Evolutionary conservation across 2,113 vertebrate genomes (phyloP).

Genomic region (Hepsetus odoe): DNA sequence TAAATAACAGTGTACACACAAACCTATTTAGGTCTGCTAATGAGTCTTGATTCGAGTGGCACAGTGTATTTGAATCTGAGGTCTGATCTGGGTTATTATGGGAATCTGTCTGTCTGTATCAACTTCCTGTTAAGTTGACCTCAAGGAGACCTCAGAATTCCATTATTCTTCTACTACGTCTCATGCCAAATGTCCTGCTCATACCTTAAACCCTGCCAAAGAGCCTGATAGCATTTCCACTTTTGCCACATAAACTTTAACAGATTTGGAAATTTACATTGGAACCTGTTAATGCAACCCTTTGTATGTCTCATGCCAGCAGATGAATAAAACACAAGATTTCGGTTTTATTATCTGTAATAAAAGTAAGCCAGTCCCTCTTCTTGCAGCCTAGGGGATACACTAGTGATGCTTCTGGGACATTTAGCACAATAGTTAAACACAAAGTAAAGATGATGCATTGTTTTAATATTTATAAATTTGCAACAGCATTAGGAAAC

Average conservation of each 20-base stretch:
- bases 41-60: background rate
- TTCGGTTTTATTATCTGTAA: background rate
- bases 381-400: background rate
- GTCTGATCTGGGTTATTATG: background rate
- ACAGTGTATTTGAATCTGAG: background rate
- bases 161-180: background rate
- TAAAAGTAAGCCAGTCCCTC: background rate
- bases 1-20: background rate
- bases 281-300: slow-evolving; percentile 29
- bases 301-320: slow-evolving; percentile 15
- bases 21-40: background rate
- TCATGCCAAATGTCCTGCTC: background rate
- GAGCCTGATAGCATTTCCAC: slow-evolving; percentile 32
- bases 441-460: background rate
- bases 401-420: background rate
- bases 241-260: slow-evolving; percentile 7
- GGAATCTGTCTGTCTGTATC: background rate
- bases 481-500: background rate
- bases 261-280: slow-evolving; percentile 18
- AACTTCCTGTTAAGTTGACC: slow-evolving; percentile 21
- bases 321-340: background rate
- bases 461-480: background rate
- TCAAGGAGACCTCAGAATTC: background rate
- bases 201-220: slow-evolving; percentile 23
- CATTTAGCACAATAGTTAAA: background rate